A percentile compares a stretch with the other conserved stretches of the same genome.
Conservation (phyloP, 1,140 invertebrate genomes). For the Neuroterus valhalla region DNA sequence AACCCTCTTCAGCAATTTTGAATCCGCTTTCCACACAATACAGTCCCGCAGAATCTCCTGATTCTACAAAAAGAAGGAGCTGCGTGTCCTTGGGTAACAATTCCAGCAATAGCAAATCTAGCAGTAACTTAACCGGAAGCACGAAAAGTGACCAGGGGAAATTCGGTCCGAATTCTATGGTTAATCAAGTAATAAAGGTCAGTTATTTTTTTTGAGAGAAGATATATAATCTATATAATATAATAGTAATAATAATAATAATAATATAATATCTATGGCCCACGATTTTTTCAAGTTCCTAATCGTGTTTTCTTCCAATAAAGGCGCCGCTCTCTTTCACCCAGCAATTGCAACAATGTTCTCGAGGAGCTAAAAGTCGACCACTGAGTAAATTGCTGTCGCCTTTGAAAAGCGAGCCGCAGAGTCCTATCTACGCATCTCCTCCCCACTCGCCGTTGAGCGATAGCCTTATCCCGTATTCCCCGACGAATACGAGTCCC, state of each 20-base stretch:
- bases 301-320: slow-evolving; percentile 49
- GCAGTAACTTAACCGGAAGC: slow-evolving; percentile 82
- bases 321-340: slow-evolving; percentile 81
- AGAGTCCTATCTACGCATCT: slow-evolving; percentile 88
- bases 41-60: slow-evolving; percentile 78
- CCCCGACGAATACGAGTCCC: slow-evolving; percentile 71
- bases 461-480: slow-evolving; percentile 77
- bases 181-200: slow-evolving; percentile 71
- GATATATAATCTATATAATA: too few species aligned
- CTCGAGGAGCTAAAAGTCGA: slow-evolving; percentile 77
- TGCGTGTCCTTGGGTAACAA: slow-evolving; percentile 83
- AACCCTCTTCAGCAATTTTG: slow-evolving; percentile 80
- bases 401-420: slow-evolving; percentile 84
- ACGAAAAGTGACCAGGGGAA: slow-evolving; percentile 80
- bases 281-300: slow-evolving; percentile 36
- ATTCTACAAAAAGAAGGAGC: slow-evolving; percentile 82
- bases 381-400: slow-evolving; percentile 79
- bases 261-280: background rate
- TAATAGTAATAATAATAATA: too few species aligned
- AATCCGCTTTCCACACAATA: slow-evolving; percentile 75
- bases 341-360: slow-evolving; percentile 84
- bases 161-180: slow-evolving; percentile 72
- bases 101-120: slow-evolving; percentile 83
- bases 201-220: slow-evolving; percentile 13
- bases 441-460: slow-evolving; percentile 89